Evolutionary conservation across 2,888 invertebrate species (phyloP), one percentile per base, ranked within the genome.

Genomic region (Acleris laterana): DNA sequence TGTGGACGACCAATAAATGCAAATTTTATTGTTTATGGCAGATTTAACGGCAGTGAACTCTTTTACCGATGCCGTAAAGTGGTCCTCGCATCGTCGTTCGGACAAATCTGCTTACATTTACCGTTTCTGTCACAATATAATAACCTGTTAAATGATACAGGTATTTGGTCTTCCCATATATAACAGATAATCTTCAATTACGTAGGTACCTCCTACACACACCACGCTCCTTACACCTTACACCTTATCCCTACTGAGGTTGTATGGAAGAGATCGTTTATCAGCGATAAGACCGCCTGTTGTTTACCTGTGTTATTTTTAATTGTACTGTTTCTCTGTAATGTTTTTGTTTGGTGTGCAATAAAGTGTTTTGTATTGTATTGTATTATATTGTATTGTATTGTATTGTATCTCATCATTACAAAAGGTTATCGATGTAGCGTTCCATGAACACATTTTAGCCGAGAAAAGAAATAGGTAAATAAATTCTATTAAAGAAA

Each of bases 1-100:
- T 82, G 84, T 84, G 82, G 89, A 90, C 88, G 89, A 85, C 89
- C 90, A 89, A 92, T 93, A 92, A 93, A 93, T 93, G 92, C 87
- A 91, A 91, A 93, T 93, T 93, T 93, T 89, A 92, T 91, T 89
- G 89, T 91, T 91, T 91, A 90, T 90, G 85, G 85, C 85, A 89
- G 85, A 89, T 90, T 90, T 90, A 90, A 89, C 85, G 87, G 88
- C 83, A 84, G 81, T 88, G 84, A 90, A 90, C 88, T 89, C 88
- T 90, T 90, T 90, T 88, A 87, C 83, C 84, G 83, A 86, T 87
- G 83, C 83, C 82, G 83, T 90, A 85, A 89, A 90, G 85, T 85
- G 83, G 81, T 79, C 75, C 81, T 84, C 80, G 81, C 80, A 80
- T 74, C 81, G 75, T 73, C 70, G 73, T 75, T 73, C 72, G 77